These are phyloP conservation scores for Cyphomyrus plagiostoma DNA, from an alignment of 2,113 vertebrate species.

Conservation along the genomic window DNA sequence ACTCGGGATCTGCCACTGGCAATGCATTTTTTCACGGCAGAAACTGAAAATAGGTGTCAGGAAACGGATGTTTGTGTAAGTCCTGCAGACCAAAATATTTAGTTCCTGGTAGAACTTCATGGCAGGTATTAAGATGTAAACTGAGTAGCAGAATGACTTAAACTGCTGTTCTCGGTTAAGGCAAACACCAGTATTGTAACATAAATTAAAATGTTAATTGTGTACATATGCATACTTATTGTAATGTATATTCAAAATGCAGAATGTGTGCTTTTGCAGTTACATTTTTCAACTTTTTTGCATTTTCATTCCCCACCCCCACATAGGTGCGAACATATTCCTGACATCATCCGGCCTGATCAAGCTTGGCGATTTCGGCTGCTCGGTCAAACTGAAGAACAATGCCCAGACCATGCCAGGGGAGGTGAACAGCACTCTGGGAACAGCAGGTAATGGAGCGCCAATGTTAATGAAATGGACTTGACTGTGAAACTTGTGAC, in stretches of 20 bases:
- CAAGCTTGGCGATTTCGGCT: conserved; percentile 96
- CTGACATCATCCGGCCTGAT: conserved; percentile 92
- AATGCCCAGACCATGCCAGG: conserved; percentile 98
- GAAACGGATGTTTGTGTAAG: neutral
- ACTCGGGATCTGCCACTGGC: neutral
- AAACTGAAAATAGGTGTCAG: neutral
- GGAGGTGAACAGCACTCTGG: conserved; percentile 95
- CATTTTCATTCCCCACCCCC: conserved; percentile 9
- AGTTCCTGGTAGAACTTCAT: neutral
- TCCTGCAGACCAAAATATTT: neutral
- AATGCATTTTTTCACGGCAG: neutral
- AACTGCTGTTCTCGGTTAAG: neutral
- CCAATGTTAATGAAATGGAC: neutral
- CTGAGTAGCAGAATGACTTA: neutral
- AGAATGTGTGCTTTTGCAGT: neutral
- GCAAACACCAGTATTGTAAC: neutral
- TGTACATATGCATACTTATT: neutral
- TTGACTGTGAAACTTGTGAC: neutral
- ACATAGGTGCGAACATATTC: conserved; percentile 92
- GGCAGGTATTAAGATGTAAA: neutral
- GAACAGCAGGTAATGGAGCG: conserved; percentile 80
- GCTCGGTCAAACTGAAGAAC: conserved; percentile 95
- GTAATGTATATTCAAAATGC: neutral
- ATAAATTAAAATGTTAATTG: neutral
- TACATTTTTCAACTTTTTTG: neutral